These are phyloP conservation scores for Patella depressa DNA, from an alignment of 2,888 invertebrate species.

Conservation along the genomic window DNA sequence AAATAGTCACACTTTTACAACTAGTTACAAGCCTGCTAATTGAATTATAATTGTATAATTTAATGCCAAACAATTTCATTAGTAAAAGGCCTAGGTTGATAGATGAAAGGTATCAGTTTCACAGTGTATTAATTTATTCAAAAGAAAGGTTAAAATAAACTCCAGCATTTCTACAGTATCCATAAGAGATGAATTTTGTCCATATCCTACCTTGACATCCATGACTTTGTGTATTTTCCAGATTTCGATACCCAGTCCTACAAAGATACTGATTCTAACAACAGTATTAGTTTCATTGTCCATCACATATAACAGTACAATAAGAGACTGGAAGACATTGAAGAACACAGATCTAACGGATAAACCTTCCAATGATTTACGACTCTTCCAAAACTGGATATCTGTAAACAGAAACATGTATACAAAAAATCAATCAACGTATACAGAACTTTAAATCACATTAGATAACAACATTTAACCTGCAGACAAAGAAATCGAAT, in stretches of 20 bases:
- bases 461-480: background rate
- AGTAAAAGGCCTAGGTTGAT: no score
- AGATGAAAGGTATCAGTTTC: no score
- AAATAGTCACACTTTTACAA: no score
- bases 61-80: no score
- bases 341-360: slow-evolving; percentile 98
- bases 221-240: slow-evolving; percentile 97
- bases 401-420: slow-evolving; percentile 73
- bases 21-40: no score
- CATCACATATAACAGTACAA: slow-evolving; percentile 94
- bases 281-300: slow-evolving; percentile 99
- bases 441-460: background rate
- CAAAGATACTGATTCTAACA: slow-evolving; percentile 92
- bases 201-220: slow-evolving; percentile 70
- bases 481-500: background rate
- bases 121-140: no score
- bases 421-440: background rate
- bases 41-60: no score
- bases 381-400: slow-evolving; percentile 99
- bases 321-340: slow-evolving; percentile 95
- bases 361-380: slow-evolving; percentile 95
- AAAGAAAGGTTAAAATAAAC: no score
- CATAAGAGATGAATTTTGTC: no score
- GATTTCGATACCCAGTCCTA: slow-evolving; percentile 94
- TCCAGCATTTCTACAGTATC: no score